These are phyloP conservation scores for Ophiodon elongatus DNA, from an alignment of 2,113 vertebrate species.

Conservation along the genomic window DNA sequence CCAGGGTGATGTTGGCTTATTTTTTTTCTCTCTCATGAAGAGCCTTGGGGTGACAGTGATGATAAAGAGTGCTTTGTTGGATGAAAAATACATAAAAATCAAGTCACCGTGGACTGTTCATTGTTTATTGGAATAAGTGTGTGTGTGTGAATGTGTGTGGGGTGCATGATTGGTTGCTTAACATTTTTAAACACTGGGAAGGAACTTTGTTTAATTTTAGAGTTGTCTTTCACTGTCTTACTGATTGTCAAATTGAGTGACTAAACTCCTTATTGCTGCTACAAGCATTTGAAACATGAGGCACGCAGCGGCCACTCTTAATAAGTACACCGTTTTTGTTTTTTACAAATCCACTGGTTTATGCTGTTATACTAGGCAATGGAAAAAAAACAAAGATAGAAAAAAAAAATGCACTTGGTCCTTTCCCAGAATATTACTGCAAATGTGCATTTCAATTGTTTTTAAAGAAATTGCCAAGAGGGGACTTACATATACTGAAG, in stretches of 20 bases:
- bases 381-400: too few relatives aligned
- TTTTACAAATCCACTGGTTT: too few relatives aligned
- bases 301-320: too few relatives aligned
- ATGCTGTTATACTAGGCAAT: too few relatives aligned
- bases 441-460: too few relatives aligned
- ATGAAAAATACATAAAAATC: not conserved
- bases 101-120: not conserved
- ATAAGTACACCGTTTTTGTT: too few relatives aligned
- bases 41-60: constrained; percentile 23
- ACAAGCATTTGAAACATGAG: not conserved
- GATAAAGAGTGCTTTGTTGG: constrained; percentile 15
- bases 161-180: not conserved
- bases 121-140: not conserved
- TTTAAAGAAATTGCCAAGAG: too few relatives aligned
- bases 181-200: not conserved
- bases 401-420: too few relatives aligned
- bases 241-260: not conserved
- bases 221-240: not conserved
- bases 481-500: too few relatives aligned
- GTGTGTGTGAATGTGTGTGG: too few relatives aligned
- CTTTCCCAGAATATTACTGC: too few relatives aligned
- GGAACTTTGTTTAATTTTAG: not conserved
- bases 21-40: constrained; percentile 36
- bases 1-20: constrained; percentile 31
- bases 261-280: not conserved